Evolutionary conservation across 2,113 vertebrate genomes (phyloP).

Genomic region (Pardalotus punctatus): DNA sequence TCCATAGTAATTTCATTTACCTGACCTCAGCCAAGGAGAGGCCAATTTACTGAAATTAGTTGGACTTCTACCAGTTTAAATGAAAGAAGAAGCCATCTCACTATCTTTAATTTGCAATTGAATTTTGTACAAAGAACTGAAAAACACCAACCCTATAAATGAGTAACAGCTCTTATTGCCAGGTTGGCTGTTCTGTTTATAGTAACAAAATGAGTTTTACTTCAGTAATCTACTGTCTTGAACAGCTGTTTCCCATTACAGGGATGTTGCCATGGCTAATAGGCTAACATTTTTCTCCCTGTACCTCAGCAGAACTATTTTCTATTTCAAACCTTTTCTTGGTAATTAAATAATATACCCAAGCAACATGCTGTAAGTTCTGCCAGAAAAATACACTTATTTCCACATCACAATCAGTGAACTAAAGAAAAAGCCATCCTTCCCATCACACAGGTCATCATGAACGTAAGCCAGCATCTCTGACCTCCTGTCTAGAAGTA

Average conservation of each 20-base stretch:
- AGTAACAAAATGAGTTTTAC: constrained; percentile 51
- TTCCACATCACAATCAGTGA: not conserved
- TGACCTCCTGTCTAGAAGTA: not conserved
- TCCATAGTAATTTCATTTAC: constrained; percentile 35
- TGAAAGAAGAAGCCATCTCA: constrained; percentile 1
- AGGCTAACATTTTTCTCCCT: constrained; percentile 16
- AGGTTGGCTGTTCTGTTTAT: constrained; percentile 56
- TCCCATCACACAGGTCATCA: not conserved
- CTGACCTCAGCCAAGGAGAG: constrained; percentile 41
- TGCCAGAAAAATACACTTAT: not conserved
- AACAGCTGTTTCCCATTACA: constrained; percentile 30
- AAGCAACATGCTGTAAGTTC: not conserved
- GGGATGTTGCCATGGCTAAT: constrained; percentile 35
- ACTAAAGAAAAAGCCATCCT: not conserved
- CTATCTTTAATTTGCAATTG: constrained; percentile 39
- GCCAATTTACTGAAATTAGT: constrained; percentile 44
- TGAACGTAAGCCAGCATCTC: not conserved
- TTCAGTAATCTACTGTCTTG: constrained; percentile 17
- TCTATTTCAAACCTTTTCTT: not conserved
- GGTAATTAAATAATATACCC: not conserved
- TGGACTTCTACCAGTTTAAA: constrained; percentile 50
- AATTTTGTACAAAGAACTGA: constrained; percentile 51
- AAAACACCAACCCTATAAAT: not conserved
- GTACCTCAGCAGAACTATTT: not conserved
- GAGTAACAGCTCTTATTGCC: constrained; percentile 40